phyloP scores from a whole-genome alignment of 1,140 invertebrate genomes.

The Agraylea sexmaculata region DNA sequence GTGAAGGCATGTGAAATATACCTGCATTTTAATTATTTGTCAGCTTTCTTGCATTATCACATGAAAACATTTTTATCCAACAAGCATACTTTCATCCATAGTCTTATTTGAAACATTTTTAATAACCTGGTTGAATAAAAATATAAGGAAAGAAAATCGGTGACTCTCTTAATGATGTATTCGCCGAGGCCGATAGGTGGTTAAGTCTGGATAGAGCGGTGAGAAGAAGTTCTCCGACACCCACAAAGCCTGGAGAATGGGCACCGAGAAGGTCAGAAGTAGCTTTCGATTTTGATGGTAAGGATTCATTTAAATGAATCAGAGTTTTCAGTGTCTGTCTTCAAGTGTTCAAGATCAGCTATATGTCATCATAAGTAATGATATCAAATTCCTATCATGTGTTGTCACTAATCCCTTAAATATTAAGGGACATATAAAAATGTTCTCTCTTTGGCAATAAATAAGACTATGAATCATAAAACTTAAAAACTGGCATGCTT shows the following conservation, averaged over 20 bases:
- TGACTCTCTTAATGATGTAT: conserved; percentile 23
- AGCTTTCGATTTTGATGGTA: conserved; percentile 58
- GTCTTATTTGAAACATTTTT: background rate
- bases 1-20: background rate
- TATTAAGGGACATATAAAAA: no score
- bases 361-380: no score
- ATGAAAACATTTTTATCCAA: no score
- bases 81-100: no score
- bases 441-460: no score
- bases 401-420: no score
- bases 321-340: no score
- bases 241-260: conserved; percentile 52
- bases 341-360: no score
- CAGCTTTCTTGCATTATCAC: no score
- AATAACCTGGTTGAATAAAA: background rate
- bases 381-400: no score
- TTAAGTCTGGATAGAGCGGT: conserved; percentile 36
- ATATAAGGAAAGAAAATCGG: conserved; percentile 16
- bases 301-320: conserved; percentile 26
- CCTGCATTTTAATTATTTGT: background rate
- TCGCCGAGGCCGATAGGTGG: conserved; percentile 40
- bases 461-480: no score
- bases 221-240: conserved; percentile 46
- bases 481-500: no score
- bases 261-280: conserved; percentile 50